phyloP scores from a whole-genome alignment of 2,113 vertebrate genomes.

The Proterorhinus semilunaris region DNA sequence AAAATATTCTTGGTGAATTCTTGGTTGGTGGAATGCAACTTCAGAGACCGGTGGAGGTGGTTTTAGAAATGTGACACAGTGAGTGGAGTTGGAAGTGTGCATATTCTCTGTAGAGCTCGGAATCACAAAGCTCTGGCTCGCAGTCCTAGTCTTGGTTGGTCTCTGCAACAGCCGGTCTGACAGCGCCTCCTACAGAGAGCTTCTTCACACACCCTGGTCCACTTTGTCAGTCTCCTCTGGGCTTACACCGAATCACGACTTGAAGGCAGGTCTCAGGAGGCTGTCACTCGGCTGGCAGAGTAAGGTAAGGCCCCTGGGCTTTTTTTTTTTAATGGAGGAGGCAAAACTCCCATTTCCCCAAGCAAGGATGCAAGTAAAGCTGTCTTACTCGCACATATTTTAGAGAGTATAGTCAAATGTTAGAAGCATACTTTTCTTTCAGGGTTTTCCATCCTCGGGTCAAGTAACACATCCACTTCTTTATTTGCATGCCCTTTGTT shows the following conservation, averaged over 20 bases:
- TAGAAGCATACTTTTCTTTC: background rate
- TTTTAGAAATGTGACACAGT: slow-evolving; percentile 20
- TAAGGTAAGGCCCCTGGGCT: slow-evolving; percentile 50
- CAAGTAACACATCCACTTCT: background rate
- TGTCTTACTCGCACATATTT: slow-evolving; percentile 34
- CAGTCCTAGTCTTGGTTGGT: slow-evolving; percentile 11
- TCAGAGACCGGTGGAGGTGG: background rate
- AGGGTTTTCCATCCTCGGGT: background rate
- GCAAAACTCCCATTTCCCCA: slow-evolving; percentile 22
- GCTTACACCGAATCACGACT: slow-evolving; percentile 29
- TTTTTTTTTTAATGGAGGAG: slow-evolving; percentile 34
- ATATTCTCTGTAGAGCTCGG: slow-evolving; percentile 41
- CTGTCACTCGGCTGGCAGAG: slow-evolving; percentile 43
- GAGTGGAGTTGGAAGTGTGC: slow-evolving; percentile 14
- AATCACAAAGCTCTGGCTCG: slow-evolving; percentile 50
- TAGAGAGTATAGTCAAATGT: background rate
- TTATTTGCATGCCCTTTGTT: background rate
- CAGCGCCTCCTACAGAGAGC: slow-evolving; percentile 16
- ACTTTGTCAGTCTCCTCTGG: slow-evolving; percentile 37
- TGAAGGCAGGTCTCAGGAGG: slow-evolving; percentile 36
- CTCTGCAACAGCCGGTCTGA: slow-evolving; percentile 21
- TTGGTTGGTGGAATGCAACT: slow-evolving; percentile 25
- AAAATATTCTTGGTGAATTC: background rate
- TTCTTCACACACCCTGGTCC: slow-evolving; percentile 37
- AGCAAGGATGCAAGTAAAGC: slow-evolving; percentile 38